phyloP scores from a whole-genome alignment of 2,888 invertebrate species.

The Pogonocherus hispidulus region DNA sequence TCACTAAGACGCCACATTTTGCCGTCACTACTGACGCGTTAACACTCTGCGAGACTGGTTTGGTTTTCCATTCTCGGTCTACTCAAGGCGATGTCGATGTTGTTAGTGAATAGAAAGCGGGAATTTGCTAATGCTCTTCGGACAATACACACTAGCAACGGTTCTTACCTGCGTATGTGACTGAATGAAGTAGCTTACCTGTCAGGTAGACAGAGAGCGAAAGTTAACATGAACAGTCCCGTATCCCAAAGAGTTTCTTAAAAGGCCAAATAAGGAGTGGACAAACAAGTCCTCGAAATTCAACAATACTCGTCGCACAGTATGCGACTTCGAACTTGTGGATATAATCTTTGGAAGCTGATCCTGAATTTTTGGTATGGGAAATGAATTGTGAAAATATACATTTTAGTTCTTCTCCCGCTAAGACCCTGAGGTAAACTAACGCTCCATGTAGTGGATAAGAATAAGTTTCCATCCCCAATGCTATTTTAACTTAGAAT shows the following conservation, averaged over 20 bases:
- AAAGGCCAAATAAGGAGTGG: not conserved
- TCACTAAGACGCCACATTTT: constrained; percentile 30
- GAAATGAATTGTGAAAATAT: too few relatives aligned
- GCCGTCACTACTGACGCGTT: constrained; percentile 11
- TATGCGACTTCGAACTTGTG: too few relatives aligned
- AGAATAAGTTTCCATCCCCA: too few relatives aligned
- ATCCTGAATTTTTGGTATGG: too few relatives aligned
- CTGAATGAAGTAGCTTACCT: constrained; percentile 51
- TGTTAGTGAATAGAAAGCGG: constrained; percentile 56
- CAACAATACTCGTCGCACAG: too few relatives aligned
- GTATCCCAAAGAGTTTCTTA: constrained; percentile 29
- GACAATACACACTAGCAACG: constrained; percentile 54
- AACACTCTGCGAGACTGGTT: constrained; percentile 1
- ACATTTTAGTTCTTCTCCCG: too few relatives aligned
- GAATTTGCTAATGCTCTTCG: constrained; percentile 51
- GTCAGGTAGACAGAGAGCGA: constrained; percentile 47
- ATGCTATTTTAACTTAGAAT: too few relatives aligned
- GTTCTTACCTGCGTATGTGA: constrained; percentile 56
- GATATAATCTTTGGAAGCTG: too few relatives aligned
- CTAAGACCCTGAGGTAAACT: too few relatives aligned
- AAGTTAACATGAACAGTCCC: constrained; percentile 39
- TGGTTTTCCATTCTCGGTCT: constrained; percentile 19
- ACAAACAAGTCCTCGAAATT: not conserved
- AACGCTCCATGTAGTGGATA: too few relatives aligned
- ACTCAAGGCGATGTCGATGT: constrained; percentile 44